Evolutionary conservation across 2,113 vertebrate species (phyloP), one percentile per base, ranked within the genome.

Genomic region (Salminus brasiliensis): DNA sequence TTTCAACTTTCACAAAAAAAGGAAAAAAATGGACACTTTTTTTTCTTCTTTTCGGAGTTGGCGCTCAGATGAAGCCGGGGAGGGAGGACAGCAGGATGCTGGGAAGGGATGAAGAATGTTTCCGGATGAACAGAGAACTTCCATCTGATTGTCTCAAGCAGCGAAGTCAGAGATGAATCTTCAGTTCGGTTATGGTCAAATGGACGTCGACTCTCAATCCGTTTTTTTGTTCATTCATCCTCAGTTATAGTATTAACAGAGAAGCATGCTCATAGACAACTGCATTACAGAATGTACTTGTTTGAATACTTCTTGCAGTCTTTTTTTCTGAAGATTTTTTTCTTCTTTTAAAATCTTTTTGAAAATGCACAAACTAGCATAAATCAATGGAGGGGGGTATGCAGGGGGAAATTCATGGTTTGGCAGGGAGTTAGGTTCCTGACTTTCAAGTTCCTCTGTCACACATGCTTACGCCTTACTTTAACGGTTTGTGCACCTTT

Each of bases 41-140:
- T 63, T 18, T 66, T 74, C 78, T 69, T 62, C 55, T 70, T 77
- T 41, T 68, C 57, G 25, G 53, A 78, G 66, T 76, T 34, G 78
- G 84, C 76, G 88, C 89, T 87, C 85, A 85, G 87, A 88, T 89
- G 88, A 87, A 90, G 90, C 89, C 84, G 85, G 76, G 79, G 52
- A 81, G 84, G 82, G 73, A 81, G 55, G 45, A 62, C 79, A 78
- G 63, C 86, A 84, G 83, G 86, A 89, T 89, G 74, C 43, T 23
- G 88, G 87, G 88, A 90, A 88, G 88, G 80, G 73, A 90, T 88
- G 88, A 88, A 89, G 85, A 90, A 88, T 88, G 88, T 88, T 88
- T 88, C 90, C 84, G 80, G 88, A 91, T 91, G 90, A 89, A 92
- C 89, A 91, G 88, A 84, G 72, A 86, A 85, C 85, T 83, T 86